Conservation (phyloP, 2,113 vertebrate genomes). For the Passer domesticus region DNA sequence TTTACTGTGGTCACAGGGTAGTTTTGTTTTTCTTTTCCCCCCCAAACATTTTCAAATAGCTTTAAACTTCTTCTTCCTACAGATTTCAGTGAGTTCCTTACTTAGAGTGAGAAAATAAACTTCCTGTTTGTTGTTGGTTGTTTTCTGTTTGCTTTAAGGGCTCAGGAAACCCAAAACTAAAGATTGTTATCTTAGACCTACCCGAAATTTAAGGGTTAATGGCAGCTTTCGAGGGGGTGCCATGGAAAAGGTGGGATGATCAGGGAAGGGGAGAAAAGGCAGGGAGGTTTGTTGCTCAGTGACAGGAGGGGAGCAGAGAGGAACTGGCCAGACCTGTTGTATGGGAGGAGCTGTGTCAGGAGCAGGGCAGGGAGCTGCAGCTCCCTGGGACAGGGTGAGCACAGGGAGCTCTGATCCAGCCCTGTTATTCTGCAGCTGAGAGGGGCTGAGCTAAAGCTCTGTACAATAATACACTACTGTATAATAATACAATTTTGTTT, state of each 20-base stretch:
- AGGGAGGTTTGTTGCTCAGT: background rate
- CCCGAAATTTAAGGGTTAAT: background rate
- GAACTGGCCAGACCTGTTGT: conserved; percentile 36
- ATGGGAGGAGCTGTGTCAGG: background rate
- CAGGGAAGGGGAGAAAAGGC: background rate
- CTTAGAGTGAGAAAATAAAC: background rate
- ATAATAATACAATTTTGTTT: background rate
- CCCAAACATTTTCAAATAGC: background rate
- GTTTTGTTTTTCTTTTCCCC: background rate
- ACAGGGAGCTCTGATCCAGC: background rate
- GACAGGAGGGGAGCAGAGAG: background rate
- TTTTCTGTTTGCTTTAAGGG: background rate
- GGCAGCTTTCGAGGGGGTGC: background rate
- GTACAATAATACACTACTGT: background rate
- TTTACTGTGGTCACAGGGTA: background rate
- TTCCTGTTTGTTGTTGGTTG: background rate
- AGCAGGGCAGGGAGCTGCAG: background rate
- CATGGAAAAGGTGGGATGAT: background rate
- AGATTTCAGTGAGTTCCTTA: background rate
- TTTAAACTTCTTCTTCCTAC: background rate
- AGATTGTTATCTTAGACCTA: background rate
- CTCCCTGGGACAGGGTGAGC: background rate
- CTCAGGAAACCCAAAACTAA: background rate
- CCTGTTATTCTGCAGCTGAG: background rate
- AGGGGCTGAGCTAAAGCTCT: background rate